Conservation (phyloP, 2,797 vertebrate species). For the Cercopithecus petaurista region DNA sequence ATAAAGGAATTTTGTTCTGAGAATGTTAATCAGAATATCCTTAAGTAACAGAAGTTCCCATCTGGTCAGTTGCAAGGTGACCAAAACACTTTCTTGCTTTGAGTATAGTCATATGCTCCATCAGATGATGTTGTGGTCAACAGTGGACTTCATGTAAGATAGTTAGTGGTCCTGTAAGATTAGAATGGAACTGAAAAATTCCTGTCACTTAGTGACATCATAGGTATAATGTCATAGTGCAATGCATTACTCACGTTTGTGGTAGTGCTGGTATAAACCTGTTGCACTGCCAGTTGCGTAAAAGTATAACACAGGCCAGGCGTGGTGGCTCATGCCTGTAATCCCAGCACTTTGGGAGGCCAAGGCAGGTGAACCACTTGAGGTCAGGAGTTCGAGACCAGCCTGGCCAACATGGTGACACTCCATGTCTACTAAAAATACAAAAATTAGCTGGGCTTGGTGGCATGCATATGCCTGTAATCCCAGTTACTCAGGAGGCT, state of each 20-base stretch:
- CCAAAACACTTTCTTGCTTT: slow-evolving; percentile 24
- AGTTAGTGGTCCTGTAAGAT: neutral
- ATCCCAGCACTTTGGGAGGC: neutral
- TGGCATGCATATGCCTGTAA: neutral
- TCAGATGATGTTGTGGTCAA: neutral
- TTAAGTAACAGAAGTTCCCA: neutral
- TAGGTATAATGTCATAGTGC: neutral
- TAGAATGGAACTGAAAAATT: neutral
- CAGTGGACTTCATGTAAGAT: neutral
- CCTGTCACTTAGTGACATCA: neutral
- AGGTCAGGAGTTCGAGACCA: neutral
- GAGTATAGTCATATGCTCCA: neutral
- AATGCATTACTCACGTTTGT: neutral
- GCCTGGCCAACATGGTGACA: neutral
- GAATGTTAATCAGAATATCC: slow-evolving; percentile 16
- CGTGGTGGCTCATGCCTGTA: neutral
- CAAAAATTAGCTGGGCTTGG: neutral
- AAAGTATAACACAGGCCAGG: neutral
- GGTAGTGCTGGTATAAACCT: neutral
- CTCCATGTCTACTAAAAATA: neutral
- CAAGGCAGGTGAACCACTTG: neutral
- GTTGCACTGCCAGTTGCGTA: neutral
- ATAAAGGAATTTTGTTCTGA: neutral
- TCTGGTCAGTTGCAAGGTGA: neutral
- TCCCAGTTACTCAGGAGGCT: neutral